phyloP scores from a whole-genome alignment of 2,113 vertebrate genomes.

The Tetraodon nigroviridis region DNA sequence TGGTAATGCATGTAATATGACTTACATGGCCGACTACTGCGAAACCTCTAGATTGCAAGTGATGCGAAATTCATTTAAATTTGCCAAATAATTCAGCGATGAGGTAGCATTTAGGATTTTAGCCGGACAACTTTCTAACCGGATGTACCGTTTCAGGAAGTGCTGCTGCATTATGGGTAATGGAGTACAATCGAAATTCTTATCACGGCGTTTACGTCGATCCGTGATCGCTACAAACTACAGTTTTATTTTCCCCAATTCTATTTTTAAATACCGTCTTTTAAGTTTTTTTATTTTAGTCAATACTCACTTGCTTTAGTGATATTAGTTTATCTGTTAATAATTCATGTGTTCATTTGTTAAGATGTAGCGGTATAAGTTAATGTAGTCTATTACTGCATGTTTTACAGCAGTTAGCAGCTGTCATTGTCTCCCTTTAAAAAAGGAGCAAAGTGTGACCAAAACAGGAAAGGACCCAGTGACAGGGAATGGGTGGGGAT shows the following conservation, averaged over 20 bases:
- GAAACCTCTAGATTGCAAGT: neutral
- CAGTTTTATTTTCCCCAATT: too few relatives aligned
- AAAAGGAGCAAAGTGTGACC: conserved; percentile 34
- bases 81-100: neutral
- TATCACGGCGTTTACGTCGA: too few relatives aligned
- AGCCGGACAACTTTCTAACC: conserved; percentile 50
- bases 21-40: conserved; percentile 20
- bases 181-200: conserved; percentile 43
- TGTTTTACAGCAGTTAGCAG: neutral
- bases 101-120: conserved; percentile 44
- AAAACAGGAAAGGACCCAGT: conserved; percentile 71
- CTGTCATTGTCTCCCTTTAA: conserved; percentile 3
- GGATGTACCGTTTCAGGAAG: conserved; percentile 42
- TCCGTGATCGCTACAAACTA: too few relatives aligned
- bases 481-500: conserved; percentile 66
- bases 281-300: too few relatives aligned
- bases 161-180: conserved; percentile 36
- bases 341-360: too few relatives aligned
- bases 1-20: neutral
- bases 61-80: conserved; percentile 24
- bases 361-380: neutral
- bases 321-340: too few relatives aligned
- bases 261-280: too few relatives aligned
- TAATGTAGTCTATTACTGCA: neutral
- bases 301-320: too few relatives aligned